Evolutionary conservation across 2,888 invertebrate genomes (phyloP), one percentile per base, ranked within the genome.

Genomic region (Apamea crenata): DNA sequence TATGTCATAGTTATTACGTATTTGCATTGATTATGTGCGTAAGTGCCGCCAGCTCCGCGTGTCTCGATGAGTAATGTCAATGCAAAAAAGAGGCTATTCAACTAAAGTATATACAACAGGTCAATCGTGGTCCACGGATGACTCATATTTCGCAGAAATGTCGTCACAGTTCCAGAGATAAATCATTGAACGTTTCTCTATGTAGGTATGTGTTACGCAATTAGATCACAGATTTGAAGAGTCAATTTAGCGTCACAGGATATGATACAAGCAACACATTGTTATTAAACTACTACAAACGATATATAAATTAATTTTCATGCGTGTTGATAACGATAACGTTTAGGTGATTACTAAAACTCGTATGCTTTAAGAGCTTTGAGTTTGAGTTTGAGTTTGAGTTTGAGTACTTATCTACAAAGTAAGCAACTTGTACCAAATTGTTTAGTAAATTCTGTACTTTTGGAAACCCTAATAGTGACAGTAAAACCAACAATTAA

Each of bases 111-210:
- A 78, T 84, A 87, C 87, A 94, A 92, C 92, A 92, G 94, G 94
- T 93, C 93, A 93, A 91, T 91, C 91, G 91, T 91, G 89, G 90
- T 88, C 91, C 88, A 77, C 78, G 74, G 72, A 86, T 96, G 96
- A 96, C 84, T 96, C 96, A 96, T 89, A 85, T 88, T 94, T 94
- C 93, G 88, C 88, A 92, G 93, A 93, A 95, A 92, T 94, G 91
- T 94, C 94, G 95, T 96, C 96, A 95, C 94, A 94, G 83, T 95
- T 95, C 95, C 94, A 92, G 93, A 91, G 92, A 95, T 91, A 81
- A 76, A 81, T 81, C 71, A 83, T 88, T 85, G 86, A 83, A 84
- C 76, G 81, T 85, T 84, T 86, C 81, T 83, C 82, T 83, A 70
- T 77, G 71, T 77, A 82, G 82, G 77, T 83, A 84, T 84, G 82